Evolutionary conservation across 2,113 vertebrate genomes (phyloP).

Genomic region (Chaetops frenatus): DNA sequence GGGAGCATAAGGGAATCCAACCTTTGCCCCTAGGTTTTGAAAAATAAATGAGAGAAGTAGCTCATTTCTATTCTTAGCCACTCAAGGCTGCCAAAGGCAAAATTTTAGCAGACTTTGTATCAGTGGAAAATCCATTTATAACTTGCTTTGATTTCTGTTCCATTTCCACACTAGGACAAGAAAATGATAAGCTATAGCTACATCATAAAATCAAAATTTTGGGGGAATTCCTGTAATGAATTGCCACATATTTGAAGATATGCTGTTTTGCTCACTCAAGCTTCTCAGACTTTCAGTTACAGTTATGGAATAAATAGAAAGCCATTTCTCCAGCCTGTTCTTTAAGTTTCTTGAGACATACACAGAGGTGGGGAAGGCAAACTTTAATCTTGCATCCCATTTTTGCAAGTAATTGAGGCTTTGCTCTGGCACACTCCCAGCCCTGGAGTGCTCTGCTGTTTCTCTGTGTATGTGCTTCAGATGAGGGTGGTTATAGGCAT

Average conservation of each 20-base stretch:
- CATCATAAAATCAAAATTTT: not conserved
- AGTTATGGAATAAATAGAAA: not conserved
- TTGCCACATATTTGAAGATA: not conserved
- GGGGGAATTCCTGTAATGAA: not conserved
- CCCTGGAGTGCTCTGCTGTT: not conserved
- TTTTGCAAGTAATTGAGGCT: not conserved
- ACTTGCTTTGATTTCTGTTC: not conserved
- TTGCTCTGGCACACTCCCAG: not conserved
- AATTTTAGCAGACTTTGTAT: not conserved
- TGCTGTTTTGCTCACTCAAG: rapidly evolving
- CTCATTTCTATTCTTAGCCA: not conserved
- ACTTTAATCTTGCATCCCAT: not conserved
- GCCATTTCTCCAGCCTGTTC: not conserved
- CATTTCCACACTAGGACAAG: not conserved
- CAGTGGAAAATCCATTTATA: slow-evolving; percentile 17
- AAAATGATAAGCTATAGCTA: not conserved
- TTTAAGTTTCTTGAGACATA: not conserved
- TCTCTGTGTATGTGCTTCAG: not conserved
- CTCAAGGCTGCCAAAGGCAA: not conserved
- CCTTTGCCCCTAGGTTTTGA: not conserved
- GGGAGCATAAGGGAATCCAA: not conserved
- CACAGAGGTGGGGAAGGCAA: not conserved
- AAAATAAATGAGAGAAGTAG: not conserved
- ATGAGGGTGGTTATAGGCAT: not conserved
- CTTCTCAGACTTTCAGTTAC: not conserved